These are phyloP conservation scores for Lynx canadensis DNA, from an alignment of 2,113 vertebrate species.

Conservation along the genomic window DNA sequence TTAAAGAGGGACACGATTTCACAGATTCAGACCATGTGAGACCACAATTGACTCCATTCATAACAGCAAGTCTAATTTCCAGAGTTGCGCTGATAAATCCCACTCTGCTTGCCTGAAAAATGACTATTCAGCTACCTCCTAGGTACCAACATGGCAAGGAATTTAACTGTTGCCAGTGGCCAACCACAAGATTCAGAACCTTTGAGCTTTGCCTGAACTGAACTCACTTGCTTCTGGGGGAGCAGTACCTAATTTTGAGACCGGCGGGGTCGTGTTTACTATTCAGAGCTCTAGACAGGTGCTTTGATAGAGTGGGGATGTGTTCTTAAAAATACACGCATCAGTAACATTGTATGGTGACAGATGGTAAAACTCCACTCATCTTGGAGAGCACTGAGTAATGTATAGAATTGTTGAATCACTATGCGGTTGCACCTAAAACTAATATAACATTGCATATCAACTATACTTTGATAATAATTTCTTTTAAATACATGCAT, in stretches of 20 bases:
- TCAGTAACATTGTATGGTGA: neutral
- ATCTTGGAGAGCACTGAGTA: neutral
- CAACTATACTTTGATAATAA: neutral
- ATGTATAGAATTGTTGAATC: neutral
- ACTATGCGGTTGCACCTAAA: neutral
- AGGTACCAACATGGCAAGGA: neutral
- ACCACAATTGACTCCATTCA: conserved; percentile 35
- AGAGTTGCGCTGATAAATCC: neutral
- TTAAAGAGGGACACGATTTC: neutral
- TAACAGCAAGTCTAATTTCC: neutral
- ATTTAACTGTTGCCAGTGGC: neutral
- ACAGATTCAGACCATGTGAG: neutral
- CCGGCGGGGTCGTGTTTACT: neutral
- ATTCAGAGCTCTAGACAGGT: neutral
- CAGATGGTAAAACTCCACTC: neutral
- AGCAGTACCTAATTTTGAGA: neutral
- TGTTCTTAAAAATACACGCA: neutral
- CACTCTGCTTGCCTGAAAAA: conserved; percentile 45
- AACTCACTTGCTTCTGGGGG: neutral
- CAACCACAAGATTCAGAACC: neutral
- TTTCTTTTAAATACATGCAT: neutral
- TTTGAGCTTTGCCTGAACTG: neutral
- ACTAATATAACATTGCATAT: neutral
- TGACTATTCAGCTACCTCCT: neutral
- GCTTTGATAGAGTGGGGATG: neutral